These are phyloP conservation scores for Acinonyx jubatus DNA, from an alignment of 2,113 vertebrate genomes.

Conservation along the genomic window DNA sequence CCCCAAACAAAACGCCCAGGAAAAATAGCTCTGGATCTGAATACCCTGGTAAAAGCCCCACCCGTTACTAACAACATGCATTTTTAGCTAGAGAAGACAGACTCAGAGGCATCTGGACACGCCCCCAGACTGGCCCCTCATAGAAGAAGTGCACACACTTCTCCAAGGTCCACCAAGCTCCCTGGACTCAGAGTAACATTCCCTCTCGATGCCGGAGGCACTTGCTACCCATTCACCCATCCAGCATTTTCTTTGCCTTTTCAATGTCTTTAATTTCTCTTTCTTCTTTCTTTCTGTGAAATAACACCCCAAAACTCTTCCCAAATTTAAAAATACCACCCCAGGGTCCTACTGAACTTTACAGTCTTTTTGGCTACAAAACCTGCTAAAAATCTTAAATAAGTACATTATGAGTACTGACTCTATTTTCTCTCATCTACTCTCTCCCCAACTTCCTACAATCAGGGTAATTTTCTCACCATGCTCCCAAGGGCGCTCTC, in stretches of 20 bases:
- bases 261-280: neutral
- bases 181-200: too few species aligned
- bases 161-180: rapidly evolving
- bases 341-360: neutral
- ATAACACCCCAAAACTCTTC: neutral
- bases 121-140: neutral
- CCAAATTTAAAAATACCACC: neutral
- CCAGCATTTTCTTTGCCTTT: neutral
- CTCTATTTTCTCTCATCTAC: neutral
- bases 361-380: neutral
- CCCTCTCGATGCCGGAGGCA: rapidly evolving
- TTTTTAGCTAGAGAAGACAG: neutral
- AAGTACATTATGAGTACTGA: neutral
- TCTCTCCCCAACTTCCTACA: neutral
- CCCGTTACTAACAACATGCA: neutral
- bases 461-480: neutral
- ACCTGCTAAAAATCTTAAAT: neutral
- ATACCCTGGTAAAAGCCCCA: neutral
- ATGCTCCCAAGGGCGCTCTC: neutral
- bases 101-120: neutral
- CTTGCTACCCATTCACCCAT: neutral
- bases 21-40: neutral
- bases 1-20: neutral
- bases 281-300: neutral
- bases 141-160: rapidly evolving